Percentiles rank a stretch among this genome's conserved stretches.
Evolutionary conservation across 1,140 invertebrate species (phyloP).

Genomic region (Spodoptera litura): DNA sequence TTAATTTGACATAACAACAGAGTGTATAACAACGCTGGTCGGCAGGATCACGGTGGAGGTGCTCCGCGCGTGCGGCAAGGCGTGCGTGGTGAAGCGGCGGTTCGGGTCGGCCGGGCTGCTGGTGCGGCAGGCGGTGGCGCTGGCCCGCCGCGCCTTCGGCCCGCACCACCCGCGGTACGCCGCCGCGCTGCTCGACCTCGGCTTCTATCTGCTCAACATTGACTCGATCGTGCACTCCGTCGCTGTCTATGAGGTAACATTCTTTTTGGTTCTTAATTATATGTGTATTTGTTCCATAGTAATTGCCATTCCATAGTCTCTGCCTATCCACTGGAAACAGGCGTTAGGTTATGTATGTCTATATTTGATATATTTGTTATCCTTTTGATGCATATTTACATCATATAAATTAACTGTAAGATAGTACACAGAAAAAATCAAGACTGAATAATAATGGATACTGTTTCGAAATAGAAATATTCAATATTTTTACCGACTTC

Average conservation of each 20-base stretch:
- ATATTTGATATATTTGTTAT: too few relatives aligned
- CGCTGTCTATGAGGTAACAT: slow-evolving; percentile 90
- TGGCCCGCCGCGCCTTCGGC: slow-evolving; percentile 90
- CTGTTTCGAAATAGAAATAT: too few relatives aligned
- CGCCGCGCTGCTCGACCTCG: slow-evolving; percentile 94
- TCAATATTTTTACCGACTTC: too few relatives aligned
- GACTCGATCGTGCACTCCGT: slow-evolving; percentile 94
- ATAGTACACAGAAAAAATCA: too few relatives aligned
- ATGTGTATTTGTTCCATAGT: too few relatives aligned
- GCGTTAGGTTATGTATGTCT: too few relatives aligned
- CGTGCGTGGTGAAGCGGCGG: slow-evolving; percentile 94
- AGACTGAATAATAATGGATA: too few relatives aligned
- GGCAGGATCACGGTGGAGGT: slow-evolving; percentile 91
- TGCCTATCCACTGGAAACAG: too few relatives aligned
- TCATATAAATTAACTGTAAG: too few relatives aligned
- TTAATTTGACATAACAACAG: not conserved
- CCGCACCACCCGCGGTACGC: slow-evolving; percentile 92
- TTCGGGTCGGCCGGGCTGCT: slow-evolving; percentile 93
- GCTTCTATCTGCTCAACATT: slow-evolving; percentile 96
- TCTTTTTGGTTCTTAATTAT: too few relatives aligned
- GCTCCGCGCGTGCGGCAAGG: slow-evolving; percentile 93
- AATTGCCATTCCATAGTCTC: too few relatives aligned
- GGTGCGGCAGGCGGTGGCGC: slow-evolving; percentile 92
- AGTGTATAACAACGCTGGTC: not conserved
- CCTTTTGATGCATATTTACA: too few relatives aligned